Base-by-base conservation (phyloP, 2,113 vertebrate species). In the Cochlearius cochlearius region DNA sequence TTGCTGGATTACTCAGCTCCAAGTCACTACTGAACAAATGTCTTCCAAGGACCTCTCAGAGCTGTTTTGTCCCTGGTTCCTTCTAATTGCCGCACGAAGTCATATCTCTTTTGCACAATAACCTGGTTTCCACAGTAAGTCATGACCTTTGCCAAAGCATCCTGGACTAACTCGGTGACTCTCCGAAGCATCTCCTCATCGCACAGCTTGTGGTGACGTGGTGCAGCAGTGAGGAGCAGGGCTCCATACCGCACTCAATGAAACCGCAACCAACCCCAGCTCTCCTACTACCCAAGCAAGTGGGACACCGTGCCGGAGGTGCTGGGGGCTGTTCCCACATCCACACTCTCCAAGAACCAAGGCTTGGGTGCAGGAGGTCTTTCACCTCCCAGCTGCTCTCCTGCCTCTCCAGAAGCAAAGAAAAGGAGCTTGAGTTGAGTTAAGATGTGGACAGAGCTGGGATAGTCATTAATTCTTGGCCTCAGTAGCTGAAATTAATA, bases 161-260 rank as follows among this genome's bases (percentile, higher is more conserved):
- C 38, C 16, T 2, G 2, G 34, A 6, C 30, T 49, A 27, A 13
- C 22, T n/a, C 60, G 41, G 45, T 60, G 49, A 43, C 56, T 47
- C 20, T 36, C 38, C 1, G 1, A 62, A 82, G 22, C 53, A 38
- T 36, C 22, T 47, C 29, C 41, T 76, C 7, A 10, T 59, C 10
- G 0, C n/a, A 25, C 0, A 5, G 34, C 36, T 67, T 2, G 0
- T 15, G 36, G 41, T 50, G 47, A 26, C 29, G n/a, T 7, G 14
- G 29, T 50, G 32, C 52, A 36, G 18, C 14, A 9, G 30, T 2
- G 15, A 67, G 41, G 26, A 72, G 17, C 26, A 30, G 38, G 59
- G 56, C 18, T 45, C 59, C 55, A 38, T 34, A 47, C 30, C 45
- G 23, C 29, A 16, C 32, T n/a, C 23, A 73, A 81, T 0, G 0